phyloP scores from a whole-genome alignment of 2,797 vertebrate species.

The Clarias pachynema region DNA sequence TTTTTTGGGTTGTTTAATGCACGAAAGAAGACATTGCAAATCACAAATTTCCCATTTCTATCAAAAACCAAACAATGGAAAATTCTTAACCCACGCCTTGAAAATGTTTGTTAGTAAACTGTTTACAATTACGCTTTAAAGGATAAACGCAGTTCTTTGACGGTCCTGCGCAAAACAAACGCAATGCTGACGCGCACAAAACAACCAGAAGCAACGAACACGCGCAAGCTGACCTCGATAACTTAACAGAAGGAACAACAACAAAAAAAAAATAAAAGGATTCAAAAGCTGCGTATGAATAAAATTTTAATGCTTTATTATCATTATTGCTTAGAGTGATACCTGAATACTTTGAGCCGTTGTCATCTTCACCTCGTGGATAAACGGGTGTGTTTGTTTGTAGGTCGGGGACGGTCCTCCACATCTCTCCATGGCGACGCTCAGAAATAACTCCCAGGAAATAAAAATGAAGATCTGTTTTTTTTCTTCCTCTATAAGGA shows the following conservation, averaged over 20 bases:
- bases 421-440: conserved; percentile 62
- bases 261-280: neutral
- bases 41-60: too few relatives aligned
- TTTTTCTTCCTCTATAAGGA: neutral
- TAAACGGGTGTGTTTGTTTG: conserved; percentile 67
- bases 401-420: conserved; percentile 22
- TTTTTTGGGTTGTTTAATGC: too few relatives aligned
- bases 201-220: neutral
- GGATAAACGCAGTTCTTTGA: too few relatives aligned
- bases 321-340: conserved; percentile 6
- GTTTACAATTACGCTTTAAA: neutral
- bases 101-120: neutral
- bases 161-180: neutral
- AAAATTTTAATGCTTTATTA: neutral
- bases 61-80: too few relatives aligned
- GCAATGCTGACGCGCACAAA: neutral
- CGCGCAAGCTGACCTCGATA: neutral
- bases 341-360: conserved; percentile 65
- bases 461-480: neutral
- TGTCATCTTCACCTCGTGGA: conserved; percentile 63
- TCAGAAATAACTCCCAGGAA: too few relatives aligned
- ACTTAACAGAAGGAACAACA: too few relatives aligned
- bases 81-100: too few relatives aligned
- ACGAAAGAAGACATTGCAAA: too few relatives aligned
- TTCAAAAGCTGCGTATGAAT: neutral